A percentile compares a stretch with the other conserved stretches of the same genome.
Conservation (phyloP, 1,140 invertebrate genomes). For the Drosophila dunni region DNA sequence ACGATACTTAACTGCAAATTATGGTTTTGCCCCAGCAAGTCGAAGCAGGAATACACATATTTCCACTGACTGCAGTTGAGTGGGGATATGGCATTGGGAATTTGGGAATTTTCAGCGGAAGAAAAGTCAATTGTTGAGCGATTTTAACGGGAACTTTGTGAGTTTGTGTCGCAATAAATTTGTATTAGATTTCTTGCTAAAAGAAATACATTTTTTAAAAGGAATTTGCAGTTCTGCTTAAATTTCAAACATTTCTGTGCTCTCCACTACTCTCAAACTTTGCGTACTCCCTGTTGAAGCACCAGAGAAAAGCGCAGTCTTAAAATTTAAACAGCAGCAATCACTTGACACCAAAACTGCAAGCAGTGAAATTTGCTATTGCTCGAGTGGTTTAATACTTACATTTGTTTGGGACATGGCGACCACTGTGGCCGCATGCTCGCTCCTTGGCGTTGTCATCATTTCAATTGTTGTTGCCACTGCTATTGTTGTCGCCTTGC, state of each 20-base stretch:
- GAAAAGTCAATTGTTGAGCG: too few relatives aligned
- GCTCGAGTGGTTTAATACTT: constrained; percentile 35
- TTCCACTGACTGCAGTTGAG: too few relatives aligned
- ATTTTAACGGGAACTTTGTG: too few relatives aligned
- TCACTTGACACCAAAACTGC: constrained; percentile 24
- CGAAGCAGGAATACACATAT: background rate
- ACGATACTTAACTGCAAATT: constrained; percentile 13
- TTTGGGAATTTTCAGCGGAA: too few relatives aligned
- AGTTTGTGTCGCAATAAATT: too few relatives aligned
- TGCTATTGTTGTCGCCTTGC: constrained; percentile 8
- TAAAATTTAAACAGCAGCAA: constrained; percentile 9
- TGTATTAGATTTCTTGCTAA: too few relatives aligned
- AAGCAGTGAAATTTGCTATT: constrained; percentile 17
- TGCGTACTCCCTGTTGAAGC: too few relatives aligned
- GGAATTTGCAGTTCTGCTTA: too few relatives aligned
- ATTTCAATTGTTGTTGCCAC: constrained; percentile 42
- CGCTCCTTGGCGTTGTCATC: constrained; percentile 36
- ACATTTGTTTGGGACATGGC: constrained; percentile 56
- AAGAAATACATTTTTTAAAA: too few relatives aligned
- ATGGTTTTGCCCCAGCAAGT: background rate
- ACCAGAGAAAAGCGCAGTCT: background rate
- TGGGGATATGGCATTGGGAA: too few relatives aligned
- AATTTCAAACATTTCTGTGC: too few relatives aligned
- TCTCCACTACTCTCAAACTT: too few relatives aligned
- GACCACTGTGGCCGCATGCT: constrained; percentile 45